Conservation (phyloP, 2,797 vertebrate species). For the Melanotaenia trifasciata region DNA sequence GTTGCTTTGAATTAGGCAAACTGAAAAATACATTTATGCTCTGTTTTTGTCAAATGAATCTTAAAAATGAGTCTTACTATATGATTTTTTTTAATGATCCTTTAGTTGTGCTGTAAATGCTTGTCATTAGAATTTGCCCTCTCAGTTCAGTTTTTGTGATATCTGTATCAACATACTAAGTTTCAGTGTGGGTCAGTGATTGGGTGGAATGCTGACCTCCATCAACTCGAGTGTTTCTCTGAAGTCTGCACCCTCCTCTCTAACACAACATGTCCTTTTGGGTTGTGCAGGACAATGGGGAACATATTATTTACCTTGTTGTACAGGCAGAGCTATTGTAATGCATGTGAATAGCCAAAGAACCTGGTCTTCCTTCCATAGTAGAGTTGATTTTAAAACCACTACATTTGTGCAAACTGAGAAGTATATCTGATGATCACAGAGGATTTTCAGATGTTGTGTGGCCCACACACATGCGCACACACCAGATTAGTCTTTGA, state of each 20-base stretch:
- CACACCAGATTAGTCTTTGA: slow-evolving; percentile 74
- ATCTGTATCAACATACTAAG: slow-evolving; percentile 51
- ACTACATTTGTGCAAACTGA: slow-evolving; percentile 69
- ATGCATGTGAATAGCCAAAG: slow-evolving; percentile 70
- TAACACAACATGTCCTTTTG: slow-evolving; percentile 67
- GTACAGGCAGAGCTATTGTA: slow-evolving; percentile 78
- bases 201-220: slow-evolving; percentile 67
- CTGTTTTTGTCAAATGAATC: not conserved
- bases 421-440: slow-evolving; percentile 79
- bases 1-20: not conserved
- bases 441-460: slow-evolving; percentile 70
- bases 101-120: slow-evolving; percentile 10
- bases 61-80: not conserved
- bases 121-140: slow-evolving; percentile 13
- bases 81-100: not conserved
- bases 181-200: slow-evolving; percentile 70
- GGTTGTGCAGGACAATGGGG: slow-evolving; percentile 72
- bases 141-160: slow-evolving; percentile 39
- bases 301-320: slow-evolving; percentile 83
- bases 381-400: slow-evolving; percentile 69
- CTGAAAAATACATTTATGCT: not conserved
- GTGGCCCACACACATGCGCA: slow-evolving; percentile 39
- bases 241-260: slow-evolving; percentile 40
- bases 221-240: slow-evolving; percentile 58
- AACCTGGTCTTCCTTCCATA: slow-evolving; percentile 66